Evolutionary conservation across 2,888 invertebrate genomes (phyloP), one percentile per base, ranked within the genome.

Genomic region (Chaitophorus viminalis): DNA sequence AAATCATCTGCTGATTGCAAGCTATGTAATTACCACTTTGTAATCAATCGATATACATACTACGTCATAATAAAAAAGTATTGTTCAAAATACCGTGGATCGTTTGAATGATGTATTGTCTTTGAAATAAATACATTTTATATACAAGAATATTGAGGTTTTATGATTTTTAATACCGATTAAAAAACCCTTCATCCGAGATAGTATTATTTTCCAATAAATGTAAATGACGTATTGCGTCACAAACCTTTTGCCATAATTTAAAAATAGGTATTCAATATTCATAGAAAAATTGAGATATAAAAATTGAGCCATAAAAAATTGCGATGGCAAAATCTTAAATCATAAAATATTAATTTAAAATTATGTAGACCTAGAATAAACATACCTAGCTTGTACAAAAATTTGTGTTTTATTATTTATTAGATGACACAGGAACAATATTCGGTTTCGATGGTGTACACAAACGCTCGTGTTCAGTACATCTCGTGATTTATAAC

Each of bases 111-210:
- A 29, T 70, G 70, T 81, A 81, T 68, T 70, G 31, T 72, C 39
- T 82, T 65, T 5, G 0, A 29, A 81, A 81, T 70, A 70, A 68
- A 70, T 9, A 21, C 18, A 25, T 46, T 18, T 6, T 60, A 11
- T 52, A 11, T 60, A 25, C 31, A 31, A 46, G 46, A 82, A 31
- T 52, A 14, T 31, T 29, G 18, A 31, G 29, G 9, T 17, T 65
- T 79, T 21, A 81, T 29, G 14, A 46, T 70, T 31, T 52, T 60
- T 72, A 52, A 70, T 6, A 39, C 31, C 46, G 31, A 70, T 82
- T 70, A 81, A 68, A 81, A 78, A 82, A 82, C 46, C 82, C 25
- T 82, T 52, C 46, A 46, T 79, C 70, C 31, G 6, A 68, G n/a
- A 79, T 65, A 79, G 82, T 31, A 70, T 82, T 82, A 31, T 46